A percentile compares a stretch with the other conserved stretches of the same genome.
phyloP scores from a whole-genome alignment of 1,140 invertebrate species.

The Forficula auricularia region DNA sequence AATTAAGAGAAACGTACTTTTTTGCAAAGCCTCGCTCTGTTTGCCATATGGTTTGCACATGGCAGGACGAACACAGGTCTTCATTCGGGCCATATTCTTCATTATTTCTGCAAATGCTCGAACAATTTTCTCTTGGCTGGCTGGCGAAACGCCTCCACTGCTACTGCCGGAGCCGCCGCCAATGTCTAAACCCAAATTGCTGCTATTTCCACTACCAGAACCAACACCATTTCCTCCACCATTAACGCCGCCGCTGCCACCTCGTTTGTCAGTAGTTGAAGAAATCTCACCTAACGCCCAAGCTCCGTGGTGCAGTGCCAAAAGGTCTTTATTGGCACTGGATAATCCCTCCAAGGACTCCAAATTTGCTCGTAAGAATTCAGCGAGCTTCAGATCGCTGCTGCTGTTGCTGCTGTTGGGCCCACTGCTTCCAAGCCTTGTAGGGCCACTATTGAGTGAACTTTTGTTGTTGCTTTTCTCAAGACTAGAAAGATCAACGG shows the following conservation, averaged over 20 bases:
- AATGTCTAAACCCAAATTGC: too few relatives aligned
- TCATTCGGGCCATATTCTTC: conserved; percentile 71
- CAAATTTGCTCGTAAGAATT: conserved; percentile 44
- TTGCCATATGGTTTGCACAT: conserved; percentile 81
- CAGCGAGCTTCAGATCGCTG: conserved; percentile 28
- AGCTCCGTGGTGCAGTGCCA: conserved; percentile 47
- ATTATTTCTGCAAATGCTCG: conserved; percentile 63
- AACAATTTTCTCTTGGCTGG: conserved; percentile 62
- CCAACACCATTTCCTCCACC: too few relatives aligned
- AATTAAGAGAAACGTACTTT: conserved; percentile 40
- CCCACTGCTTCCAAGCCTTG: conserved; percentile 14
- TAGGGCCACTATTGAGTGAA: conserved; percentile 20
- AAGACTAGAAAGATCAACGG: conserved; percentile 21
- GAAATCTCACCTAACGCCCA: conserved; percentile 25
- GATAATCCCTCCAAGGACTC: conserved; percentile 45
- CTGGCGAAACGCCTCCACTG: conserved; percentile 15
- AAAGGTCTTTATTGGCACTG: conserved; percentile 32
- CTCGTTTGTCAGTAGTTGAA: too few relatives aligned
- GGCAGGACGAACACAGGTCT: conserved; percentile 60
- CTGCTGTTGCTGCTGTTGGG: conserved; percentile 23
- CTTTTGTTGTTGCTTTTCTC: conserved; percentile 19
- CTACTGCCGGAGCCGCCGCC: too few relatives aligned
- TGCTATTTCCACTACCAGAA: too few relatives aligned
- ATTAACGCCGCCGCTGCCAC: too few relatives aligned
- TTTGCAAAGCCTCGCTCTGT: conserved; percentile 69